Base-by-base conservation (phyloP, 2,888 invertebrate genomes). In the Mythimna pallens region DNA sequence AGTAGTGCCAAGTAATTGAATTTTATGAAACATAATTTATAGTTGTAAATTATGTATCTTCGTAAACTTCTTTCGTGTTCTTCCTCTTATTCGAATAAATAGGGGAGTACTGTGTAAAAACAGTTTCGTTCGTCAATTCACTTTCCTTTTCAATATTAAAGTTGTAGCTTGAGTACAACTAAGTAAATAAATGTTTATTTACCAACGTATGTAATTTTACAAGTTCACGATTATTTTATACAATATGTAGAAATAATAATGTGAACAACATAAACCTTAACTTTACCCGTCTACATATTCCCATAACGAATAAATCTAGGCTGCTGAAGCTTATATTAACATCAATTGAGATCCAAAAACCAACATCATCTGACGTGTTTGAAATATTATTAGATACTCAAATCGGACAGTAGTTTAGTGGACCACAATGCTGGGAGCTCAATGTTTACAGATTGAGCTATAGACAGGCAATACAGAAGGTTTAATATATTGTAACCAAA, bases 391-490 rank as follows among this genome's bases (percentile, higher is more conserved):
- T 50, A 9, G 30, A 8, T 22, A n/a, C 30, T 64, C 8, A 9
- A 81, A 61, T 69, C 40, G 4, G 34, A 59, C 64, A 76, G 69
- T 65, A 65, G 61, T 76, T 81, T 55, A 78, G 59, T 81, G 25
- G 69, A 69, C 61, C 69, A 76, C 64, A 65, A 65, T 54, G 25
- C 34, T 61, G 3, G 30, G 50, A 63, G n/a, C 14, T 40, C 40
- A 55, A 57, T 65, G 52, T 43, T 76, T 61, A 22, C 20, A 14
- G 6, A 20, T 30, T 43, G 2, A n/a, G 8, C 25, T n/a, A 22
- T 0, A 36, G 14, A 20, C 0, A 22, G 25, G 47, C 3, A 0
- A 17, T 2, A 22, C 47, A 69, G 81, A 78, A 78, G 76, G 55
- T 36, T 10, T 17, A 68, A 47, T 30, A 0, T 61, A 20, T 25